Evolutionary conservation across 2,888 invertebrate genomes (phyloP), one percentile per base, ranked within the genome.

Genomic region (Stenoptilia bipunctidactyla): DNA sequence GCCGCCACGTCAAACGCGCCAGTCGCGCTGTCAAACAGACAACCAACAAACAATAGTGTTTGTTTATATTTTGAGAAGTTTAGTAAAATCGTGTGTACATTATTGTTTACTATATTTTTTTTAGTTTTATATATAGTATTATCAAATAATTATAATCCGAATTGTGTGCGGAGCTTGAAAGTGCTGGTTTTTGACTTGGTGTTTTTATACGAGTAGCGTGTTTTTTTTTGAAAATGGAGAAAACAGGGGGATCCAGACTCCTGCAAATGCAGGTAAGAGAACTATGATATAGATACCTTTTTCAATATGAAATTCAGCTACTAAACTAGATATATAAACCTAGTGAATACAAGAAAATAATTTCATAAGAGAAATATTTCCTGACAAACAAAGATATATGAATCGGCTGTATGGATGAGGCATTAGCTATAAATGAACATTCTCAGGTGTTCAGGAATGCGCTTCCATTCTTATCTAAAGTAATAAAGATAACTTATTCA

Each of bases 181-280:
- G 39, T 42, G 43, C 48, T 44, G 45, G 43, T 45, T 64, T 59
- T 66, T 67, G 61, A 53, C 56, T 48, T 58, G 52, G 45, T 49
- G 55, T 49, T 48, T 47, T 46, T 44, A 53, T 46, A 15, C 14
- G 15, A 30, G 56, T 57, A 56, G 49, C 44, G 41, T 40, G 15
- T 43, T 20, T 20, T 20, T 20, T 20, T 20, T 20, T 37, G 41
- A 60, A 49, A 46, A 83, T 83, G 82, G 82, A 83, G 57, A 79
- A 70, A 44, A 66, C 52, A 40, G 68, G 70, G 41, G 76, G 75
- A 20, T 83, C 82, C 38, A 63, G 69, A 49, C 66, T 83, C 20
- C 53, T 83, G 57, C 79, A 83, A 49, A 83, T 83, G 75, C 79
- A 83, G 73, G 82, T 79, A 53, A 61, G 63, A 50, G 25, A 30